Percentiles rank a stretch among this genome's conserved stretches.
Evolutionary conservation across 2,797 vertebrate genomes (phyloP).

Genomic region (Intellagama lesueurii): DNA sequence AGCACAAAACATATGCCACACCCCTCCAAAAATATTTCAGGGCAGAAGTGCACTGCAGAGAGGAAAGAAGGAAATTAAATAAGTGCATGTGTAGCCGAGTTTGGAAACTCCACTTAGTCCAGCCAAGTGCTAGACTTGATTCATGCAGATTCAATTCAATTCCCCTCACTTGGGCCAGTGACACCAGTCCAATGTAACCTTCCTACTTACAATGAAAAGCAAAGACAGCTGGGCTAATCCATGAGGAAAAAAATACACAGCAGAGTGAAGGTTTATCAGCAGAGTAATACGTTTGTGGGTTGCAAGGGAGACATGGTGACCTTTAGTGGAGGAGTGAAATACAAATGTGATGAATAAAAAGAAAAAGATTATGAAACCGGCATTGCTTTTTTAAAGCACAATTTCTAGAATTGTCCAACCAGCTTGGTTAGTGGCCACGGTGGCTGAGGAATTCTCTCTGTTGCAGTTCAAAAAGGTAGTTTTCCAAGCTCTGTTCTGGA

Average conservation of each 20-base stretch:
- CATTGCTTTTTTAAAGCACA: neutral
- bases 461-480: neutral
- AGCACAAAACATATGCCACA: neutral
- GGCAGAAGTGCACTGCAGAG: neutral
- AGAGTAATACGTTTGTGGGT: no score
- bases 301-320: no score
- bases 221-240: neutral
- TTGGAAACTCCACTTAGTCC: no score
- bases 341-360: neutral
- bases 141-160: neutral
- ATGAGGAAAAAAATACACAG: no score
- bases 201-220: neutral
- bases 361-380: neutral
- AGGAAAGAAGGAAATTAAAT: constrained; percentile 4
- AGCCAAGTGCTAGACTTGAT: neutral
- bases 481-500: neutral
- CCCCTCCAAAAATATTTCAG: neutral
- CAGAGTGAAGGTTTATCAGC: no score
- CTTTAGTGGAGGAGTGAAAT: neutral
- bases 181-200: neutral
- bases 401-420: neutral
- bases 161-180: neutral
- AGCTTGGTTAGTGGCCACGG: neutral
- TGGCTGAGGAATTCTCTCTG: neutral
- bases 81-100: no score